Conservation (phyloP, 2,797 vertebrate species). For the Ciconia nigra region DNA sequence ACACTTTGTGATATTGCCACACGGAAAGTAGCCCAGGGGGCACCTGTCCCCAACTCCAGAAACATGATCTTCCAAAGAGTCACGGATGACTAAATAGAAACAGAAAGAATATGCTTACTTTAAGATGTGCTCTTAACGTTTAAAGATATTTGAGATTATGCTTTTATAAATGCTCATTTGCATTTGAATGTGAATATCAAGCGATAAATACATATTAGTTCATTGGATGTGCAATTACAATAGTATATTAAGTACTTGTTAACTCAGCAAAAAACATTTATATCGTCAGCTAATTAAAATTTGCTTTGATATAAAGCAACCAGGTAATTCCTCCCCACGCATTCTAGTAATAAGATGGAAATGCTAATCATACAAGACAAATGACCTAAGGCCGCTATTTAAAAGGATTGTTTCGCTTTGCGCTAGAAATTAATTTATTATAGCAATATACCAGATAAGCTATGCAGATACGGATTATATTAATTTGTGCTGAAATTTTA, state of each 20-base stretch:
- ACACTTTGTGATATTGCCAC: conserved; percentile 89
- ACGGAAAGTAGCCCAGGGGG: conserved; percentile 92
- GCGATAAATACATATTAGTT: not conserved
- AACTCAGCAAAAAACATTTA: not conserved
- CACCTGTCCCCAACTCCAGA: conserved; percentile 73
- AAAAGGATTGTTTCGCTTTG: not conserved
- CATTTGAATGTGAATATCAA: not conserved
- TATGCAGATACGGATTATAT: not conserved
- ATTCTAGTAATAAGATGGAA: not conserved
- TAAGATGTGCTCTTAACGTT: not conserved
- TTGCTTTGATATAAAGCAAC: not conserved
- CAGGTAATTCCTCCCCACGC: not conserved
- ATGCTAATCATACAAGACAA: not conserved
- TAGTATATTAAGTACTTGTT: not conserved
- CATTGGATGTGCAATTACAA: not conserved
- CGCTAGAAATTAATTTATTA: not conserved
- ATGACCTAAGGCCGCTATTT: not conserved
- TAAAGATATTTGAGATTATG: not conserved
- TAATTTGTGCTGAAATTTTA: not conserved
- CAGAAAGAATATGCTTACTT: not conserved
- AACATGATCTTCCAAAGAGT: conserved; percentile 73
- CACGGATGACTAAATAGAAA: conserved; percentile 65
- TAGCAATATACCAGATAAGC: not conserved
- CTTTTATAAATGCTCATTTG: not conserved
- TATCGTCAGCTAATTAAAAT: not conserved